These are phyloP conservation scores for Emesis furor DNA, from an alignment of 2,888 invertebrate species.

Conservation along the genomic window DNA sequence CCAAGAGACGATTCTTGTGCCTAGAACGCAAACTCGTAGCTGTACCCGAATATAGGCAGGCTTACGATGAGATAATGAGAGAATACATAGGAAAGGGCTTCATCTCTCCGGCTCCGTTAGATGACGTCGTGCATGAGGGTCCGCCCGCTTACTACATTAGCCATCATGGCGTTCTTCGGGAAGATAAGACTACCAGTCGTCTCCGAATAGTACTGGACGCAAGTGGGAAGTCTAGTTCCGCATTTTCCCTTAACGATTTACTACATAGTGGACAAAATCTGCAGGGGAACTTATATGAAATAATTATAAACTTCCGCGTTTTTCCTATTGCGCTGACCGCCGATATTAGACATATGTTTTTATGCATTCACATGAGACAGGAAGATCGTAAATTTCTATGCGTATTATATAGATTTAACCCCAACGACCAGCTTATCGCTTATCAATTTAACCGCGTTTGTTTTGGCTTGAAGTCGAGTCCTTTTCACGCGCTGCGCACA, in stretches of 20 bases:
- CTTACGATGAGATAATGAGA: no score
- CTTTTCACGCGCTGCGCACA: no score
- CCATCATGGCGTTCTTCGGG: no score
- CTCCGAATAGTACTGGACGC: background rate
- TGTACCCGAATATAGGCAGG: no score
- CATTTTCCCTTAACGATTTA: constrained; percentile 58
- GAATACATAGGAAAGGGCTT: no score
- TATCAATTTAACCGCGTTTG: constrained; percentile 60
- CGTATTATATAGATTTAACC: constrained; percentile 59
- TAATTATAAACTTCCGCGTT: constrained; percentile 66
- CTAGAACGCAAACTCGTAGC: constrained; percentile 21
- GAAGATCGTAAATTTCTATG: constrained; percentile 56
- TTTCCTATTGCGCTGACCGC: constrained; percentile 58
- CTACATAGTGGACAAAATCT: constrained; percentile 56
- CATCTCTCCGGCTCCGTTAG: no score
- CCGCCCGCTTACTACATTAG: no score
- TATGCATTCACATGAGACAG: background rate
- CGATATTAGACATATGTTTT: constrained; percentile 54
- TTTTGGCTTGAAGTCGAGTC: constrained; percentile 59
- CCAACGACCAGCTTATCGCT: constrained; percentile 35
- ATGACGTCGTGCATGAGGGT: no score
- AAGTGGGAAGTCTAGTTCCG: constrained; percentile 16
- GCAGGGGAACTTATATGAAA: constrained; percentile 54
- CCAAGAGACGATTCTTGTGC: background rate
- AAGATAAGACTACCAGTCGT: background rate